Conservation (phyloP, 2,888 invertebrate species). For the Matsumyia berberina region DNA sequence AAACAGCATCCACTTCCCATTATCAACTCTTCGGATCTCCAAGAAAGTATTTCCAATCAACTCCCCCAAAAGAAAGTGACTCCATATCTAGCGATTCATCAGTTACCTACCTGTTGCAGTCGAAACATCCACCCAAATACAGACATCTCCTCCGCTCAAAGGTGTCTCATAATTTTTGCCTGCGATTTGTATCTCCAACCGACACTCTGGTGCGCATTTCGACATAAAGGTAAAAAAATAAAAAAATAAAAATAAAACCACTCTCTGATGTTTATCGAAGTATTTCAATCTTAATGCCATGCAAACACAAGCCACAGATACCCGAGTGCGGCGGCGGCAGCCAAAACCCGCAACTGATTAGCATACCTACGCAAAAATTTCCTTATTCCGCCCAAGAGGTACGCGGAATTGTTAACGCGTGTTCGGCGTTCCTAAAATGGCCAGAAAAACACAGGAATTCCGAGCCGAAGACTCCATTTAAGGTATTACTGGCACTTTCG, state of each 20-base stretch:
- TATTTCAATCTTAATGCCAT: conserved; percentile 64
- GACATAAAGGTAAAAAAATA: conserved; percentile 5
- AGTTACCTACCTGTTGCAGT: conserved; percentile 33
- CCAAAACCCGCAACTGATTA: conserved; percentile 66
- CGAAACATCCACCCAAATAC: background rate
- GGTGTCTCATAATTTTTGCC: conserved; percentile 57
- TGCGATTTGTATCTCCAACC: conserved; percentile 28
- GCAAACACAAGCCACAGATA: conserved; percentile 49
- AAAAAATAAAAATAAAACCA: conserved; percentile 15
- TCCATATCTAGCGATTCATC: conserved; percentile 8
- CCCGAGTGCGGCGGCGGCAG: conserved; percentile 37
- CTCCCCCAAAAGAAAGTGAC: conserved; percentile 28
- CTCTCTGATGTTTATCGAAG: conserved; percentile 58
- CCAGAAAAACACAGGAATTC: background rate
- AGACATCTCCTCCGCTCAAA: conserved; percentile 5
- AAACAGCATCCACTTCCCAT: no score
- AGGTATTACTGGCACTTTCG: conserved; percentile 66
- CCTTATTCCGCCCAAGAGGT: conserved; percentile 37
- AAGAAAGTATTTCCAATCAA: conserved; percentile 41
- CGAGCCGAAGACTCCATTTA: conserved; percentile 61
- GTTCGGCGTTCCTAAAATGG: conserved; percentile 53
- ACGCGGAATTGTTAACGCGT: conserved; percentile 50
- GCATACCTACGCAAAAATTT: conserved; percentile 71
- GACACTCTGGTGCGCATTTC: conserved; percentile 10
- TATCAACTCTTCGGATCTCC: background rate